Base-by-base conservation (phyloP, 2,888 invertebrate species). In the Caenorhabditis afra region DNA sequence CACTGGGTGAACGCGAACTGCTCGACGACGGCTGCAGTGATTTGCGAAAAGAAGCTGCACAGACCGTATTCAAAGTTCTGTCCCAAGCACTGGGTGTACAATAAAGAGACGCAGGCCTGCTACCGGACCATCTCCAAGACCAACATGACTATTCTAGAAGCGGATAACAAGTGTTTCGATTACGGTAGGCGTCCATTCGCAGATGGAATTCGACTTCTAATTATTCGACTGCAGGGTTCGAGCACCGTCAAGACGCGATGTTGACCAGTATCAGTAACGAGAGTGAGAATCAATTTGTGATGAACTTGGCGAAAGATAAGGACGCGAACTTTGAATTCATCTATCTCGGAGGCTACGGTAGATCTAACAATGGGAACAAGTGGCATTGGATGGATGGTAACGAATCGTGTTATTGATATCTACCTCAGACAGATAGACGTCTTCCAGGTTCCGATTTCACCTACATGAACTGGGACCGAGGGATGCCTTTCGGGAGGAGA, bases 361-460 rank as follows among this genome's bases (percentile, higher is more conserved):
- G 83, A 50, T 80, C 85, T 3, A 82, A 77, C 41, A 79, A 82
- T 61, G 81, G 80, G 20, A 74, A 81, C n/a, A 81, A 79, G 50
- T 87, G 87, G 87, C 76, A 82, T 45, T 87, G 87, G 87, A 81
- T 87, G 77, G 87, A 87, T 79, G 86, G 87, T 87, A 11, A 53
- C 29, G 29, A 52, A 35, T 22, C 35, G 23, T 16, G 3, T 41
- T 10, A 14, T 18, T 41, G 10, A 16, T 29, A 16, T 23, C 41
- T 50, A 57, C 4, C 11, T n/a, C n/a, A n/a, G 22, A 35, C 14
- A 8, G 20, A 18, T 52, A 11, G 8, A 23, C 20, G 14, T 18
- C 47, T 39, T 61, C 18, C 22, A 81, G 81, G 81, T 11, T 55
- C 79, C 23, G 55, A 58, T 22, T 81, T 76, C 64, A 67, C 59